phyloP scores from a whole-genome alignment of 37 sponge, comb jelly and placozoan genomes.

The Agelas oroides region DNA sequence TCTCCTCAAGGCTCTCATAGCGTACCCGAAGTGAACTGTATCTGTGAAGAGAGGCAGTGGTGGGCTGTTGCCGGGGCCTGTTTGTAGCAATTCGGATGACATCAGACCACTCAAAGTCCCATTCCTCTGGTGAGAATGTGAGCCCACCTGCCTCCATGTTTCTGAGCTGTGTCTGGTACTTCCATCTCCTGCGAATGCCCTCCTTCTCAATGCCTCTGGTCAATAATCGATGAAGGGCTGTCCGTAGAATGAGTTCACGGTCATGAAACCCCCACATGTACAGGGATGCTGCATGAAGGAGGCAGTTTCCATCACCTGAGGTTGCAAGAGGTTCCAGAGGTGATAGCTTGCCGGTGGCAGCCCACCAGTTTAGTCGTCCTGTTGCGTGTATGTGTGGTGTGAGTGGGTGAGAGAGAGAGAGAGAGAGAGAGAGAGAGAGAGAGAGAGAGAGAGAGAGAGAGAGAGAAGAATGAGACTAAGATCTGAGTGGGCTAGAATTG shows the following conservation, averaged over 20 bases:
- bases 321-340: conserved; percentile 86
- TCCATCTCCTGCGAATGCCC: conserved; percentile 80
- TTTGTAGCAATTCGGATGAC: conserved; percentile 79
- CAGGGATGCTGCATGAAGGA: conserved; percentile 95
- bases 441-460: conserved; percentile 12
- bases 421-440: neutral
- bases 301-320: conserved; percentile 96
- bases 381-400: conserved; percentile 34
- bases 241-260: conserved; percentile 79
- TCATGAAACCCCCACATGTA: conserved; percentile 97
- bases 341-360: conserved; percentile 62
- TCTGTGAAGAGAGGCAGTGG: conserved; percentile 24
- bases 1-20: conserved; percentile 94
- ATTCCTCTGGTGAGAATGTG: conserved; percentile 85
- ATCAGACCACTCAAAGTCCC: conserved; percentile 93
- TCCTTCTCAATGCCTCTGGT: conserved; percentile 34
- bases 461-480: neutral
- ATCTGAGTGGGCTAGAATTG: too few relatives aligned
- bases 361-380: conserved; percentile 93
- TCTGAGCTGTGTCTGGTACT: conserved; percentile 75
- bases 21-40: conserved; percentile 55
- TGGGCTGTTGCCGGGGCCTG: conserved; percentile 49
- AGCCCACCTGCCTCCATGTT: conserved; percentile 83
- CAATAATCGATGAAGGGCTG: conserved; percentile 77
- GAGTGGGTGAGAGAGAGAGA: conserved; percentile 1